Evolutionary conservation across 30 jellyfish, hydroid and myxozoan genomes (phyloP), one percentile per base, ranked within the genome.

Genomic region (Chrysaora quinquecirrha): DNA sequence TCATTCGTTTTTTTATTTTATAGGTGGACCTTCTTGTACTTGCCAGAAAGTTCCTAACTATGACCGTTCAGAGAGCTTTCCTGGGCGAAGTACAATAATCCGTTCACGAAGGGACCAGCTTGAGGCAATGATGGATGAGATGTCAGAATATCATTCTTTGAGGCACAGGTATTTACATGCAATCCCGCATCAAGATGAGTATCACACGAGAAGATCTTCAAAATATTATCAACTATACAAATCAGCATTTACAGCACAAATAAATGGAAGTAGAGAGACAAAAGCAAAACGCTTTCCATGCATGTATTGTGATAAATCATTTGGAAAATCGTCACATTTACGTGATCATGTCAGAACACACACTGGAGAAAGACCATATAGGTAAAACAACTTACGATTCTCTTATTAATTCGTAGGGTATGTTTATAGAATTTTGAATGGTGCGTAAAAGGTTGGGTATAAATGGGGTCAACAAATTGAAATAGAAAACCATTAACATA

Each of bases 311-410:
- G 97, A 86, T 2, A 93, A 93, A 61, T 87, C 96, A 16, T 93
- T 93, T 64, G 97, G 98, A 20, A 93, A 93, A 56, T 93, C 98
- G 0, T 93, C 98, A 11, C 98, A 93, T 77, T 75, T 93, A 47
- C 43, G 98, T 30, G 98, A 93, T 50, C 98, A 93, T 48, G 96
- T 87, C n/a, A 80, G 98, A 30, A 93, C 98, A 1, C 98, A 93
- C 60, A 93, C 97, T n/a, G 98, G 98, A 14, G 98, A 93, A 73
- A 34, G 97, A 30, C 98, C 98, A 30, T 93, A 80, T 46, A 43
- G 95, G 83, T 84, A 48, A n/a, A n/a, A n/a, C n/a, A n/a, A n/a
- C n/a, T n/a, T n/a, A n/a, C n/a, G n/a, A n/a, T n/a, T n/a, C n/a
- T n/a, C n/a, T n/a, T n/a, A n/a, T n/a, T n/a, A n/a, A n/a, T n/a